phyloP scores from a whole-genome alignment of 2,113 vertebrate genomes.

The Hypanus sabinus region DNA sequence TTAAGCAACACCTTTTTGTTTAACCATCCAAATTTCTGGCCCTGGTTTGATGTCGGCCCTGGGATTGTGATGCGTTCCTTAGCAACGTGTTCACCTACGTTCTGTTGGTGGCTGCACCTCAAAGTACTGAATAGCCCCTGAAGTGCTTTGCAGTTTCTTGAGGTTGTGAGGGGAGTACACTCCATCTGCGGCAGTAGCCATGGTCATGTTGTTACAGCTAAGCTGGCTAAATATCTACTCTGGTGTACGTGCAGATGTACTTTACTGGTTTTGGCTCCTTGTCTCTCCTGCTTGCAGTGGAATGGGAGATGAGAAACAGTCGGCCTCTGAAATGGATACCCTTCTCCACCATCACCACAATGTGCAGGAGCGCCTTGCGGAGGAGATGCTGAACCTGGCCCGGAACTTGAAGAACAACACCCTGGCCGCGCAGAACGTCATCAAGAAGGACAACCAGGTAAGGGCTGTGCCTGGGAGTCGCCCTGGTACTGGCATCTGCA shows the following conservation, averaged over 20 bases:
- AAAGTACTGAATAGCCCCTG: background rate
- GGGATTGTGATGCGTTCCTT: background rate
- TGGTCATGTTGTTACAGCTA: no score
- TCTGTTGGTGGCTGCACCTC: background rate
- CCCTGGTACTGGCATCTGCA: background rate
- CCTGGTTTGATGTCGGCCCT: background rate
- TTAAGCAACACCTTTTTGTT: background rate
- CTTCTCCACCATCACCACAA: conserved; percentile 83
- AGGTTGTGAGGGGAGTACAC: background rate
- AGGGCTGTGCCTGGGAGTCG: fast-evolving
- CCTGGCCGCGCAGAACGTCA: conserved; percentile 85
- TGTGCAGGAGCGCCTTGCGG: conserved; percentile 87
- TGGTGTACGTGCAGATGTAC: background rate
- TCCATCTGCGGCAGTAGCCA: background rate
- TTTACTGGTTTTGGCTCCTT: no score
- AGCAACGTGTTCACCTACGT: background rate
- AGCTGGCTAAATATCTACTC: background rate
- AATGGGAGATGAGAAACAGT: conserved; percentile 74
- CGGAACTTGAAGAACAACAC: conserved; percentile 93
- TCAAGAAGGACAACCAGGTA: conserved; percentile 97
- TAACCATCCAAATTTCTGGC: background rate
- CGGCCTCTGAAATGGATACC: conserved; percentile 75
- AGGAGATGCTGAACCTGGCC: conserved; percentile 92
- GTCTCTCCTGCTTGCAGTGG: conserved; percentile 47
- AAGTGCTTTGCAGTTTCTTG: background rate